A percentile compares a stretch with the other conserved stretches of the same genome.
Conservation (phyloP, 1,140 invertebrate species). For the Lucilia sericata region DNA sequence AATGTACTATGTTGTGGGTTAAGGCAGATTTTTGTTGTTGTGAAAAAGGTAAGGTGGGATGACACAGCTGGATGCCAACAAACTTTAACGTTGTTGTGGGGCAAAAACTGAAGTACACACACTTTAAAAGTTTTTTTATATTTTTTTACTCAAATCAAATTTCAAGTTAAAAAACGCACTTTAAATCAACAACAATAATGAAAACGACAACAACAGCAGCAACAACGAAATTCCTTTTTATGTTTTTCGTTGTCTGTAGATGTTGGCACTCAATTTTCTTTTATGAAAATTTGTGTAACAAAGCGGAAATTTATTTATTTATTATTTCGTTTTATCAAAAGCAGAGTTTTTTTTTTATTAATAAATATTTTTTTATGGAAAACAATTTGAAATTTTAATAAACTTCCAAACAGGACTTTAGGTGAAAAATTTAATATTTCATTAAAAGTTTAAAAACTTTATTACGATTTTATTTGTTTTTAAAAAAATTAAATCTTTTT, state of each 20-base stretch:
- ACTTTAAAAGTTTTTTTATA: neutral
- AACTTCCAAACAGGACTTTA: neutral
- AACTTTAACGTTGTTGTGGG: neutral
- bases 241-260: neutral
- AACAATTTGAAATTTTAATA: neutral
- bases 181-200: neutral
- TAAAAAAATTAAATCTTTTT: neutral
- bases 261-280: constrained; percentile 14
- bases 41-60: neutral
- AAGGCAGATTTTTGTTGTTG: too few species aligned
- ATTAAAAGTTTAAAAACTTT: neutral
- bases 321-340: neutral
- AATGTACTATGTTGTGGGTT: neutral
- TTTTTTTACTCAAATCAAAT: neutral
- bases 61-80: neutral
- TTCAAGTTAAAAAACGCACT: neutral
- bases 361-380: too few species aligned
- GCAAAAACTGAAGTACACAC: neutral
- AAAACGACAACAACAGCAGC: neutral
- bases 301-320: neutral
- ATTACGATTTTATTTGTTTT: neutral
- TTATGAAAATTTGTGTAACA: neutral
- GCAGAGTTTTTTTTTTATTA: neutral
- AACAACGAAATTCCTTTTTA: neutral
- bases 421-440: neutral